Conservation (phyloP, 1,140 invertebrate genomes). For the Drosophila sp. region DNA sequence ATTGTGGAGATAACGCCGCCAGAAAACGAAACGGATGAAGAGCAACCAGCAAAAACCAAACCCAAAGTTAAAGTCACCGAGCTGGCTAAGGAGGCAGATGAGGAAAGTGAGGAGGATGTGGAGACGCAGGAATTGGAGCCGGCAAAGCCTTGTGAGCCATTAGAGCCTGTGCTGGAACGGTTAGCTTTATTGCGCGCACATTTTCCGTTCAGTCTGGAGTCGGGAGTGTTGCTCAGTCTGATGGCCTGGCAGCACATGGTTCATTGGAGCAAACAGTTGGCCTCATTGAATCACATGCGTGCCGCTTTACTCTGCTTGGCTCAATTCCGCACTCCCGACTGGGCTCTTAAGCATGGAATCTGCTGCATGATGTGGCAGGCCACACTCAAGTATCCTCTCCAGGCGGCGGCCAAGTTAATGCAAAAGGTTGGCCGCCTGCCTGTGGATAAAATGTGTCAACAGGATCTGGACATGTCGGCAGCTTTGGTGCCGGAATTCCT, state of each 20-base stretch:
- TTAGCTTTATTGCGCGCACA: conserved; percentile 88
- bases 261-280: conserved; percentile 92
- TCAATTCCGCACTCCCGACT: conserved; percentile 85
- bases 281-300: conserved; percentile 88
- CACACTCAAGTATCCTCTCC: conserved; percentile 91
- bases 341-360: conserved; percentile 89
- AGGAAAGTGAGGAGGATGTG: conserved; percentile 12
- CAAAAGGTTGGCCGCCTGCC: conserved; percentile 95
- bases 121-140: conserved; percentile 29
- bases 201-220: conserved; percentile 94
- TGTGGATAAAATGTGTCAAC: conserved; percentile 91
- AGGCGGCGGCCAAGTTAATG: conserved; percentile 90
- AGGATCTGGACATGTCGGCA: conserved; percentile 91
- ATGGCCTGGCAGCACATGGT: conserved; percentile 96
- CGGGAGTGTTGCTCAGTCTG: conserved; percentile 91
- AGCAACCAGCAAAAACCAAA: conserved; percentile 29
- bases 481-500: conserved; percentile 89
- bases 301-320: conserved; percentile 87
- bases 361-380: conserved; percentile 95
- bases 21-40: conserved; percentile 51
- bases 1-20: conserved; percentile 66
- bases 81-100: conserved; percentile 8
- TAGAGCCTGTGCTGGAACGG: conserved; percentile 86
- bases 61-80: background rate
- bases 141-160: conserved; percentile 66